A percentile compares a stretch with the other conserved stretches of the same genome.
Evolutionary conservation across 1,140 invertebrate species (phyloP).

Genomic region (Drosophila virilis): DNA sequence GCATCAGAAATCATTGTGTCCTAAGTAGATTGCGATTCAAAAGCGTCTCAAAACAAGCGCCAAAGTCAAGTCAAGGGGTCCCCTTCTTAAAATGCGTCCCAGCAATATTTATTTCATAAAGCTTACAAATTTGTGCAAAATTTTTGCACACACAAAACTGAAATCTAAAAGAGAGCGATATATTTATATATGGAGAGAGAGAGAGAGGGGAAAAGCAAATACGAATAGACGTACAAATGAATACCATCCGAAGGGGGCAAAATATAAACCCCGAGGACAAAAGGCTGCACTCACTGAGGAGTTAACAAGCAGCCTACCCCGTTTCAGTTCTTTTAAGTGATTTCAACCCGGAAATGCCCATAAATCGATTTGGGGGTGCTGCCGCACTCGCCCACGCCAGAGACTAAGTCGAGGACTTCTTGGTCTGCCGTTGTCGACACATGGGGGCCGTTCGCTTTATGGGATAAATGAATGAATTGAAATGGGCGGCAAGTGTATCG

Average conservation of each 20-base stretch:
- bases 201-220: constrained; percentile 7
- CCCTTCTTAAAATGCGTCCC: constrained; percentile 6
- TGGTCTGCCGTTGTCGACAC: constrained; percentile 11
- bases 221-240: constrained; percentile 27
- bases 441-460: constrained; percentile 45
- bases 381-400: not conserved
- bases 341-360: constrained; percentile 80
- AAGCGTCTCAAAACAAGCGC: constrained; percentile 52
- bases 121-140: constrained; percentile 73
- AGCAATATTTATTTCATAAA: constrained; percentile 76
- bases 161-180: constrained; percentile 22
- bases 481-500: constrained; percentile 79
- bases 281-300: constrained; percentile 31
- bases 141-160: constrained; percentile 33
- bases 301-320: constrained; percentile 57
- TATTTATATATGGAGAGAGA: not conserved
- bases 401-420: constrained; percentile 22
- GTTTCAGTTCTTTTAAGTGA: constrained; percentile 67
- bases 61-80: constrained; percentile 25
- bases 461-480: constrained; percentile 79
- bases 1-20: constrained; percentile 26
- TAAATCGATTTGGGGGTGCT: constrained; percentile 69
- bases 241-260: constrained; percentile 31
- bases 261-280: constrained; percentile 63
- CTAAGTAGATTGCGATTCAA: constrained; percentile 43